phyloP scores from a whole-genome alignment of 1,140 invertebrate genomes.

The Scaptomyza montana region DNA sequence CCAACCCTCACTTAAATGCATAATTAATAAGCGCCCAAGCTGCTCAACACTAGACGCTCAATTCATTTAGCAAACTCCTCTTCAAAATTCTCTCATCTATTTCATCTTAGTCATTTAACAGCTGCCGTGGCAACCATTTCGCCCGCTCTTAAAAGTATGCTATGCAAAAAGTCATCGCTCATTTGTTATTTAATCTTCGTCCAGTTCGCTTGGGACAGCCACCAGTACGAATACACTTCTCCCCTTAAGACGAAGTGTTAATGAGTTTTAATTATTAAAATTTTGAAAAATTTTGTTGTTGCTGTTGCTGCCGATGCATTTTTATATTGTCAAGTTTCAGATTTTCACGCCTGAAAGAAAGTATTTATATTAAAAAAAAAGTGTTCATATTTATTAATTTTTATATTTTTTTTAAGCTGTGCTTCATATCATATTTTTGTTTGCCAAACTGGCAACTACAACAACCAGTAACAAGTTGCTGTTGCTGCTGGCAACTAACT shows the following conservation, averaged over 20 bases:
- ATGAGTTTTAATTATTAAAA: conserved; percentile 81
- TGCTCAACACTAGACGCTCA: conserved; percentile 25
- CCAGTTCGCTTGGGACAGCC: conserved; percentile 46
- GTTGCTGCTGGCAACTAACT: conserved; percentile 64
- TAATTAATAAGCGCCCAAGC: conserved; percentile 63
- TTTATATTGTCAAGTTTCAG: conserved; percentile 33
- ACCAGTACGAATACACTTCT: neutral
- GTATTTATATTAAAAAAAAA: conserved; percentile 4
- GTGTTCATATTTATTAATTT: conserved; percentile 23
- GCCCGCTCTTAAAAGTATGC: conserved; percentile 49
- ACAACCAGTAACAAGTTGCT: conserved; percentile 44
- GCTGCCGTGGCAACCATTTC: neutral
- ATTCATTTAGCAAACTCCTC: conserved; percentile 27
- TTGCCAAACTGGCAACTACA: conserved; percentile 52
- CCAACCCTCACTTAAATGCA: neutral
- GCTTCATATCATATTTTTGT: conserved; percentile 67
- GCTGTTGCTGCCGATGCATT: conserved; percentile 29
- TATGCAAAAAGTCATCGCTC: conserved; percentile 70
- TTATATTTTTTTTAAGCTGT: neutral
- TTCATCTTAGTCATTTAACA: conserved; percentile 29
- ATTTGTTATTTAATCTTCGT: conserved; percentile 78
- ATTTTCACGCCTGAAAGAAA: conserved; percentile 9
- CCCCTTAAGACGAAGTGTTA: conserved; percentile 63
- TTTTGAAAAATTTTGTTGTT: conserved; percentile 40
- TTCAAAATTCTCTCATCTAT: conserved; percentile 11